These are phyloP conservation scores for Empidonax alnorum DNA, from an alignment of 2,113 vertebrate species.

Conservation along the genomic window DNA sequence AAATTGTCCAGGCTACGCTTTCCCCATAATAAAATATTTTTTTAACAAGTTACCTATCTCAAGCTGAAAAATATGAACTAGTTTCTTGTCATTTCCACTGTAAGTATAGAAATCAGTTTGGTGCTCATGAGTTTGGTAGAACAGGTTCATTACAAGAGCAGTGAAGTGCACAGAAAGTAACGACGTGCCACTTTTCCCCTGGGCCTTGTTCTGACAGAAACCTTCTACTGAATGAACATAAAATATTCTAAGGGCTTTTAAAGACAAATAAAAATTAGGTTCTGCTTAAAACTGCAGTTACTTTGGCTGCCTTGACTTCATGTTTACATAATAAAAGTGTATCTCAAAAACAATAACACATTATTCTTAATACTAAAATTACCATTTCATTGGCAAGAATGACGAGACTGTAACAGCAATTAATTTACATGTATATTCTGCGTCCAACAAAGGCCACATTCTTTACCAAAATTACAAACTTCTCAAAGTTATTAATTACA, in stretches of 20 bases:
- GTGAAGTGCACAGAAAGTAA: background rate
- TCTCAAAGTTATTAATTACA: background rate
- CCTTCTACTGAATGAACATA: background rate
- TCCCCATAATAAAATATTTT: background rate
- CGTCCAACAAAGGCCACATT: background rate
- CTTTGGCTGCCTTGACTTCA: background rate
- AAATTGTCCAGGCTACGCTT: background rate
- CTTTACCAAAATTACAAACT: background rate
- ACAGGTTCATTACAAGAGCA: background rate
- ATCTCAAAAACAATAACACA: background rate
- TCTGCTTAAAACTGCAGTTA: background rate
- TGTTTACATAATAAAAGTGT: background rate
- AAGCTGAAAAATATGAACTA: background rate
- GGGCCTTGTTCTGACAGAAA: background rate
- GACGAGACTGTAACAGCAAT: background rate
- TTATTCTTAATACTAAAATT: background rate
- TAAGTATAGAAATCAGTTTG: background rate
- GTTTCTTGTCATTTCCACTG: background rate
- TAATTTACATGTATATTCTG: background rate
- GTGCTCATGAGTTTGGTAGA: background rate
- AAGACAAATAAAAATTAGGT: background rate
- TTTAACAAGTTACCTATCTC: background rate
- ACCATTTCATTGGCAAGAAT: background rate
- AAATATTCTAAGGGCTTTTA: background rate
- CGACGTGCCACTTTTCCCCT: background rate